These are phyloP conservation scores for Porites lutea DNA, from an alignment of 64 coral and sea anemone species.

Conservation along the genomic window DNA sequence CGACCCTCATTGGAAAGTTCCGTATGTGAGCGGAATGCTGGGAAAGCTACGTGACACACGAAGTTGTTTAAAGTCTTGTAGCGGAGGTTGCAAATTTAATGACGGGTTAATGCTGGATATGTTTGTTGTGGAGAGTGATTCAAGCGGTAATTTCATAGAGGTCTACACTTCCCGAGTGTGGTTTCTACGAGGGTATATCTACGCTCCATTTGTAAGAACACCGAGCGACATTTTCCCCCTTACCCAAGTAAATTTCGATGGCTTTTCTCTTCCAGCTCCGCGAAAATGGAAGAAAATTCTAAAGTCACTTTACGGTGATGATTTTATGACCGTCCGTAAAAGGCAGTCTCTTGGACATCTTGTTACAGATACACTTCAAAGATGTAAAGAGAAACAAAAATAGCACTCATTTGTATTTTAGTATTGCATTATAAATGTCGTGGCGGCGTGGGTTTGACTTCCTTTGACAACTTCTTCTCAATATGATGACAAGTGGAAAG, in stretches of 20 bases:
- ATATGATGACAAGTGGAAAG: too few relatives aligned
- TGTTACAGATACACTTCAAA: slow-evolving; percentile 36
- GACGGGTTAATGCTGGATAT: slow-evolving; percentile 55
- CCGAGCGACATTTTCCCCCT: slow-evolving; percentile 27
- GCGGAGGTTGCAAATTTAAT: slow-evolving; percentile 1
- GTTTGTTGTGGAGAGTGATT: slow-evolving; percentile 43
- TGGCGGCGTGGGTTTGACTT: too few relatives aligned
- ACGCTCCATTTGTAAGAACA: slow-evolving; percentile 1
- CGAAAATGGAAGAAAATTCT: slow-evolving; percentile 61
- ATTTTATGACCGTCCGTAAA: slow-evolving; percentile 14
- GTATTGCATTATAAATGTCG: too few relatives aligned
- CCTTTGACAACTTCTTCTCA: too few relatives aligned
- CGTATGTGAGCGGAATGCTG: neutral
- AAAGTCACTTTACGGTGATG: slow-evolving; percentile 29
- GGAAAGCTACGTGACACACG: slow-evolving; percentile 35
- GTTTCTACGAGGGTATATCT: neutral
- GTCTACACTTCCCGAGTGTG: neutral
- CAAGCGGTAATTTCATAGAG: slow-evolving; percentile 6
- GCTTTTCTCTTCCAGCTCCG: slow-evolving; percentile 52
- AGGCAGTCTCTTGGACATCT: neutral
- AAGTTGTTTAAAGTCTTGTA: slow-evolving; percentile 37
- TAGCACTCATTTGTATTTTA: too few relatives aligned
- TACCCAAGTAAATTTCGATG: slow-evolving; percentile 57
- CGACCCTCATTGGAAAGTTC: neutral
- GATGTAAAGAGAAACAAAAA: slow-evolving; percentile 12